These are phyloP conservation scores for Pomacea canaliculata DNA, from an alignment of 2,888 invertebrate genomes.

Conservation along the genomic window DNA sequence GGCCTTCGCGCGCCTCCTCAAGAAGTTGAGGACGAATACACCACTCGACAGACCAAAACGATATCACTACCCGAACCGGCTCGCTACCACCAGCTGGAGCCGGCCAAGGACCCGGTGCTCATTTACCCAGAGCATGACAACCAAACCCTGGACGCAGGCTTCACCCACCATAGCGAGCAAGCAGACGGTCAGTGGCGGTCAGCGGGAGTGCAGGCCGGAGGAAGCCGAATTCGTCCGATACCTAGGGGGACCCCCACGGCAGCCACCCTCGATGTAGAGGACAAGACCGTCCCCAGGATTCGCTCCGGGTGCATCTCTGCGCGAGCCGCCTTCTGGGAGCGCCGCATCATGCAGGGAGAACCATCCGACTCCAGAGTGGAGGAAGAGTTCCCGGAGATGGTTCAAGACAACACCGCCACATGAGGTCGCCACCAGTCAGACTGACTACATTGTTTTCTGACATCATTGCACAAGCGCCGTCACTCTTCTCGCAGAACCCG, in stretches of 20 bases:
- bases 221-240: background rate
- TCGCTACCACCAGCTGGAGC: constrained; percentile 28
- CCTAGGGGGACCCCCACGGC: background rate
- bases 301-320: constrained; percentile 55
- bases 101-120: constrained; percentile 25
- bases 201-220: constrained; percentile 1
- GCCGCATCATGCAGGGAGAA: constrained; percentile 42
- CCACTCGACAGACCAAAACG: background rate
- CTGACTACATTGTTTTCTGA: background rate
- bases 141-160: background rate
- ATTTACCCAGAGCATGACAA: constrained; percentile 22
- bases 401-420: constrained; percentile 32
- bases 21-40: background rate
- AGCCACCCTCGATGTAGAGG: background rate
- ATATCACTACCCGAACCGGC: constrained; percentile 18
- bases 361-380: constrained; percentile 33
- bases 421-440: background rate
- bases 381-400: constrained; percentile 51
- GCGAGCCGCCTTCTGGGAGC: constrained; percentile 61
- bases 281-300: constrained; percentile 41
- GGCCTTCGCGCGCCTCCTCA: background rate
- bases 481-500: no score
- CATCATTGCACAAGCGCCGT: background rate
- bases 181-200: background rate
- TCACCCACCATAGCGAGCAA: background rate